Conservation (phyloP, 1,140 invertebrate species). For the Drosophila nannoptera region DNA sequence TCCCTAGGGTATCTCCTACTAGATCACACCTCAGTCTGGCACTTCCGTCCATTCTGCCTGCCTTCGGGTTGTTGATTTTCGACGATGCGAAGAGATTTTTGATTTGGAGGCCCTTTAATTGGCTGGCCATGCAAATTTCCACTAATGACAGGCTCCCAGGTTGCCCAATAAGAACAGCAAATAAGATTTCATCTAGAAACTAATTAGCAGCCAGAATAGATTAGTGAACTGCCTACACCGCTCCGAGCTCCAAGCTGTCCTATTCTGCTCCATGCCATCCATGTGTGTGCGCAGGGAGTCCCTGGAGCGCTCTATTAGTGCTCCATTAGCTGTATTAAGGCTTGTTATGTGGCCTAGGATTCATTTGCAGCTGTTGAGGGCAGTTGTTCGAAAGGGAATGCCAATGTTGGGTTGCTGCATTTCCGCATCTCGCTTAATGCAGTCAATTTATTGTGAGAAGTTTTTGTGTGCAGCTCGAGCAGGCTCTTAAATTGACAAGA, state of each 20-base stretch:
- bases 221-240: constrained; percentile 33
- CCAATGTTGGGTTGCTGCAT: constrained; percentile 15
- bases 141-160: constrained; percentile 49
- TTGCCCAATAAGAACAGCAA: constrained; percentile 54
- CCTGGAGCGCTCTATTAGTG: constrained; percentile 6
- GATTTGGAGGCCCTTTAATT: constrained; percentile 2
- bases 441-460: constrained; percentile 62
- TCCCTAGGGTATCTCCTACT: constrained; percentile 1
- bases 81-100: neutral
- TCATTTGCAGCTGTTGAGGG: constrained; percentile 25
- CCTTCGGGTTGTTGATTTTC: neutral
- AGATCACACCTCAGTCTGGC: neutral
- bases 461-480: constrained; percentile 9
- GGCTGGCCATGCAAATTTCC: constrained; percentile 44
- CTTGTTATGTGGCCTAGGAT: neutral
- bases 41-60: too few species aligned
- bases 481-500: constrained; percentile 45
- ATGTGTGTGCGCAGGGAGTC: neutral
- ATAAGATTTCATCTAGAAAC: constrained; percentile 68
- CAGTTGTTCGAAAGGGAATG: constrained; percentile 12
- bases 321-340: constrained; percentile 29
- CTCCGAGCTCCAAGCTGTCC: neutral
- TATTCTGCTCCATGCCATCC: too few species aligned
- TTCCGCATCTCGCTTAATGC: constrained; percentile 28
- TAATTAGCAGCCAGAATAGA: constrained; percentile 62